Conservation (phyloP, 2,113 vertebrate genomes). For the Macaca mulatta region DNA sequence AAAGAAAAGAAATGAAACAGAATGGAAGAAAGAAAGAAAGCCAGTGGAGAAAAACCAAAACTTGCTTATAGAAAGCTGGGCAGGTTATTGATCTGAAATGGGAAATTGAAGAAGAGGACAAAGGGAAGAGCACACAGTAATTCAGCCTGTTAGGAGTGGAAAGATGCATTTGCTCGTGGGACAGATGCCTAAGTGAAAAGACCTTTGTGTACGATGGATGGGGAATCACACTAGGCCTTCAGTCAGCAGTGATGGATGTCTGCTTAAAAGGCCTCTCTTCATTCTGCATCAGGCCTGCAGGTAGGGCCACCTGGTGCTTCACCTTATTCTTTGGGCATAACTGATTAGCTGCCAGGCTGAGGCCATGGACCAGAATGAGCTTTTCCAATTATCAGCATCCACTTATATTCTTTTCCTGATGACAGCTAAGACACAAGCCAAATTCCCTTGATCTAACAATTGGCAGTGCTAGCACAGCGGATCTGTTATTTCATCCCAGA, state of each 20-base stretch:
- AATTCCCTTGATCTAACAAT: neutral
- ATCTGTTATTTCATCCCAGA: conserved; percentile 16
- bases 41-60: neutral
- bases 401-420: neutral
- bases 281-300: neutral
- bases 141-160: neutral
- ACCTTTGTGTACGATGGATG: neutral
- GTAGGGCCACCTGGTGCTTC: neutral
- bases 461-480: neutral
- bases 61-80: neutral
- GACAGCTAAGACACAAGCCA: neutral
- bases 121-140: neutral
- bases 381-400: neutral
- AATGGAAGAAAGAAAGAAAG: neutral
- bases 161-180: neutral
- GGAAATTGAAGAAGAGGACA: neutral
- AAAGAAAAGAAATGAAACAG: too few relatives aligned
- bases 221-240: neutral
- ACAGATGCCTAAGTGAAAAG: neutral
- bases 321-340: neutral
- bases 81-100: neutral
- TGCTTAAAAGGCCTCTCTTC: neutral
- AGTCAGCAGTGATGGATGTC: neutral
- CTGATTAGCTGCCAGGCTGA: neutral
- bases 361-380: neutral